Evolutionary conservation across 1,140 invertebrate species (phyloP), one percentile per base, ranked within the genome.

Genomic region (Cardiocondyla obscurior): DNA sequence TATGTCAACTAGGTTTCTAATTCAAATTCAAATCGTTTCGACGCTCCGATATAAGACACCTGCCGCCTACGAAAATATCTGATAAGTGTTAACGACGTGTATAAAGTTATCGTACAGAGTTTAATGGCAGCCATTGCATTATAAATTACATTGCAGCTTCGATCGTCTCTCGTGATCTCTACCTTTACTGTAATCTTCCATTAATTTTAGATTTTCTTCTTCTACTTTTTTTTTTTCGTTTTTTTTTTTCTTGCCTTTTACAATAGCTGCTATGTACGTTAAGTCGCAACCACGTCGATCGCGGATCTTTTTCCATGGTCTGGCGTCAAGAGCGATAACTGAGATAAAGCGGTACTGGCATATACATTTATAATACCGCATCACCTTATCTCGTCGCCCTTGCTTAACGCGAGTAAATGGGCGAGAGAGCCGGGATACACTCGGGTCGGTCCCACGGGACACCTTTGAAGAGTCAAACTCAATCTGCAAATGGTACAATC

Each of bases 331-430:
- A 36, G 25, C 73, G 82, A 87, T 88, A 88, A 88, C 65, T 33
- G 64, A 46, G 65, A 88, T 84, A 87, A 65, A 87, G 83, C 76
- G 70, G 64, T 39, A 51, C n/a, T 53, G 70, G 33, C 42, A 65
- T 87, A 82, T 82, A 87, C 82, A 88, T 88, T 88, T 87, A 87
- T 87, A 88, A 88, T 82, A 58, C 42, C 72, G 39, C 46, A 67
- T 87, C 85, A 33, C 16, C 82, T 76, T 88, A 87, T 88, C 70
- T 81, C 60, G 25, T 25, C 49, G 49, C 46, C 30, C 22, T 77
- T 85, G 49, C 55, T 55, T 30, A 67, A 62, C 46, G 79, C 46
- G 28, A 53, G 55, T 53, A 77, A 77, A 81, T 51, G 55, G 67
- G 58, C 55, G 64, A 14, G 16, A 30, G 39, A 58, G 25, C 49